Conservation (phyloP, 1,140 invertebrate species). For the Musca domestica region DNA sequence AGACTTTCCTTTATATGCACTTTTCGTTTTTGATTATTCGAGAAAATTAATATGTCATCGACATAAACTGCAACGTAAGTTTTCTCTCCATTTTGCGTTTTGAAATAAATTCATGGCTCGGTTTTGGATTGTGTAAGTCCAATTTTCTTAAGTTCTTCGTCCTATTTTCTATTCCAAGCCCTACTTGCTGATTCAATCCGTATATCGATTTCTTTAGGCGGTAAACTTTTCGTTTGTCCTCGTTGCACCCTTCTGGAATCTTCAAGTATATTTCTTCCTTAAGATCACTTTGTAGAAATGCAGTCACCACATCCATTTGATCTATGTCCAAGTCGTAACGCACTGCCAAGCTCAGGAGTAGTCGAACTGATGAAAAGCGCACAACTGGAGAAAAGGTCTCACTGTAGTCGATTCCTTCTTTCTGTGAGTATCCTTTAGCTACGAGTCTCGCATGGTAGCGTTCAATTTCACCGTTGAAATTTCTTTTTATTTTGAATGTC, state of each 20-base stretch:
- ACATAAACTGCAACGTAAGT: conserved; percentile 21
- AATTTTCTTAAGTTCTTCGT: neutral
- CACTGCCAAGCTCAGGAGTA: conserved; percentile 31
- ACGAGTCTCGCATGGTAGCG: conserved; percentile 6
- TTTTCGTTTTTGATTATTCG: no score
- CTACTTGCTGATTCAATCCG: conserved; percentile 17
- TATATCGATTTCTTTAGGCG: conserved; percentile 17
- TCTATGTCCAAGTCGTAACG: neutral
- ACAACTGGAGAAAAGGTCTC: conserved; percentile 29
- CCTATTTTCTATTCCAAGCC: conserved; percentile 10
- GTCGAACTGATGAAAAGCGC: conserved; percentile 24
- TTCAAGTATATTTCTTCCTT: no score
- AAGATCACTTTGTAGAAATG: conserved; percentile 2
- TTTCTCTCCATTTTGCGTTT: neutral
- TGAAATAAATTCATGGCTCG: conserved; percentile 12
- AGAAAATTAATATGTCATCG: no score
- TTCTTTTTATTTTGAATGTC: no score
- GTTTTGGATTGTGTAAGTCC: neutral
- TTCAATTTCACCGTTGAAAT: neutral
- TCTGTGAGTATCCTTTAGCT: neutral
- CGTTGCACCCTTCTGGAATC: neutral
- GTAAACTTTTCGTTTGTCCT: neutral
- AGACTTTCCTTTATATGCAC: no score
- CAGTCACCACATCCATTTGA: conserved; percentile 2
- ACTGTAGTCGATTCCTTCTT: conserved; percentile 1